Percentiles rank a stretch among this genome's conserved stretches.
These are phyloP conservation scores for Ooceraea biroi DNA, from an alignment of 1,140 invertebrate species.

Conservation along the genomic window DNA sequence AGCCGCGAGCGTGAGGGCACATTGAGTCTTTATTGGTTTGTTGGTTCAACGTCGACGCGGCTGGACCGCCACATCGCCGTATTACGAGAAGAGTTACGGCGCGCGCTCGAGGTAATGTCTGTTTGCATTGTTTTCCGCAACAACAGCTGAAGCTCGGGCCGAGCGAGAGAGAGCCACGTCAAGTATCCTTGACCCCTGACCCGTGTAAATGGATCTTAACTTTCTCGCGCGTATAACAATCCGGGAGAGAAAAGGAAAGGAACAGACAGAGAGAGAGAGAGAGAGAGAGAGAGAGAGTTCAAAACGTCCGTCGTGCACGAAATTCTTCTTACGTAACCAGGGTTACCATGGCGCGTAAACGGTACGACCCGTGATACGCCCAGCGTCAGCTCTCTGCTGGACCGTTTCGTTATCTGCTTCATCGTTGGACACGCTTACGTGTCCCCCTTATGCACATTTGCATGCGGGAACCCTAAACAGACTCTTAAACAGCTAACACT, in stretches of 20 bases:
- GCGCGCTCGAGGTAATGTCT: slow-evolving; percentile 4
- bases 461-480: not conserved
- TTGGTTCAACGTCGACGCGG: slow-evolving; percentile 40
- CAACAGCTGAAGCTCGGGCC: slow-evolving; percentile 1
- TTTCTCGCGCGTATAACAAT: slow-evolving; percentile 49
- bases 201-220: slow-evolving; percentile 49
- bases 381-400: slow-evolving; percentile 6
- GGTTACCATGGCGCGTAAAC: slow-evolving; percentile 30
- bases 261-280: not conserved
- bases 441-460: slow-evolving; percentile 9
- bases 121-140: slow-evolving; percentile 52
- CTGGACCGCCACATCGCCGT: slow-evolving; percentile 12
- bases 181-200: slow-evolving; percentile 46
- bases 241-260: not conserved
- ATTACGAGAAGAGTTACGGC: slow-evolving; percentile 35
- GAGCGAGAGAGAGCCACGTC: slow-evolving; percentile 12
- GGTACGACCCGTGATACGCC: slow-evolving; percentile 10
- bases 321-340: slow-evolving; percentile 42
- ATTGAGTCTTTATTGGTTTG: slow-evolving; percentile 57
- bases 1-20: not conserved
- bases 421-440: slow-evolving; percentile 3
- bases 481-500: not conserved
- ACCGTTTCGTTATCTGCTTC: slow-evolving; percentile 39
- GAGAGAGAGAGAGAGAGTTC: slow-evolving; percentile 12
- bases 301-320: slow-evolving; percentile 20